These are phyloP conservation scores for Falco peregrinus DNA, from an alignment of 2,797 vertebrate species.

Conservation along the genomic window DNA sequence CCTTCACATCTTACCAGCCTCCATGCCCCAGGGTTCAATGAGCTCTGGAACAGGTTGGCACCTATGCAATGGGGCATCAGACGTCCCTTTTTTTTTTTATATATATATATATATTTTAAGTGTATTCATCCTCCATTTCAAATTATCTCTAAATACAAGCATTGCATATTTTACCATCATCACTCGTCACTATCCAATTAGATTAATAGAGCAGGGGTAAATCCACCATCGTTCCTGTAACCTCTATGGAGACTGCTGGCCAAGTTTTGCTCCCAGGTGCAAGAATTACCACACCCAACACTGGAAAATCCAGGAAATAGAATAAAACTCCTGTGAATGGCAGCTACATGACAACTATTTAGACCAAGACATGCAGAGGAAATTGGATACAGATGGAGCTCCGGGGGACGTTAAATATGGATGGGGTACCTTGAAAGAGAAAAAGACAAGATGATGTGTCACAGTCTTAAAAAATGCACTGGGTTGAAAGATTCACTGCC, in stretches of 20 bases:
- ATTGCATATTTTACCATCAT: neutral
- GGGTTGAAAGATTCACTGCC: neutral
- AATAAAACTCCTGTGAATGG: neutral
- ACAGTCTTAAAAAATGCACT: neutral
- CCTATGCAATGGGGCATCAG: neutral
- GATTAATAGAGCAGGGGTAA: neutral
- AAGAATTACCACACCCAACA: neutral
- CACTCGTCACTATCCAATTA: neutral
- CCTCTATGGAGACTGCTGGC: rapidly evolving
- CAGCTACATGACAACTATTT: neutral
- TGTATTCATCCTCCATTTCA: neutral
- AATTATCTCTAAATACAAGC: neutral
- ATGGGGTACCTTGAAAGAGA: neutral
- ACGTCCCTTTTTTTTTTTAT: neutral
- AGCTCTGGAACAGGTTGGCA: neutral
- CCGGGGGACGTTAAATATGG: neutral
- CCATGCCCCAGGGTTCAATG: neutral
- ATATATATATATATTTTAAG: neutral
- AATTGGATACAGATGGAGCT: slow-evolving; percentile 4
- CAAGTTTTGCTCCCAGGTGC: neutral
- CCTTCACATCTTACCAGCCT: neutral
- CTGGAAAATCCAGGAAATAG: neutral
- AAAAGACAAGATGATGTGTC: neutral
- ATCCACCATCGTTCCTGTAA: neutral
- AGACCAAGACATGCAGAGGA: neutral